Conservation (phyloP, 1,140 invertebrate species). For the Diachasmimorpha longicaudata region DNA sequence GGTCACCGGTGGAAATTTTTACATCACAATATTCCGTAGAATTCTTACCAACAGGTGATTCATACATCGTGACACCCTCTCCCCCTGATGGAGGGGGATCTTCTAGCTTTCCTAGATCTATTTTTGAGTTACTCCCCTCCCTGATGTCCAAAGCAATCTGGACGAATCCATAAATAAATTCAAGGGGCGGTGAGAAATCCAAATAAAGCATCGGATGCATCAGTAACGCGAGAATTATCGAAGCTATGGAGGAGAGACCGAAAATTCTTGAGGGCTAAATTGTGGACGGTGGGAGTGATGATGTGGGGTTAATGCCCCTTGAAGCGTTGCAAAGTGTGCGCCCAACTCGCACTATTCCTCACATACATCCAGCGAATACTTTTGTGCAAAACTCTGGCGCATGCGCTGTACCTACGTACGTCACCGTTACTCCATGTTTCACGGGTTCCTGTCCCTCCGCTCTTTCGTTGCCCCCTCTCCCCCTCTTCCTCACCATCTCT, state of each 20-base stretch:
- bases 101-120: neutral
- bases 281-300: neutral
- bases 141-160: neutral
- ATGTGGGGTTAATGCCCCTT: conserved; percentile 4
- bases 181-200: neutral
- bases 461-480: conserved; percentile 13
- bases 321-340: conserved; percentile 40
- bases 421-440: conserved; percentile 61
- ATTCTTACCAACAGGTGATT: neutral
- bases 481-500: too few relatives aligned
- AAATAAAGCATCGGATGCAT: conserved; percentile 15
- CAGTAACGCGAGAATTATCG: conserved; percentile 1
- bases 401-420: conserved; percentile 55
- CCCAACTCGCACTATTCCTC: conserved; percentile 49
- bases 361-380: neutral
- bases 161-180: neutral
- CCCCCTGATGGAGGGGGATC: too few relatives aligned
- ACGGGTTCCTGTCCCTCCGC: conserved; percentile 15
- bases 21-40: neutral
- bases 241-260: neutral
- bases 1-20: conserved; percentile 50
- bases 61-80: too few relatives aligned
- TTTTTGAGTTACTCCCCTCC: neutral
- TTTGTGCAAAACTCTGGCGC: conserved; percentile 34
- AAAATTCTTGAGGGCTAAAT: conserved; percentile 11